Evolutionary conservation across 1,140 invertebrate species (phyloP).

Genomic region (Sweltsa coloradensis): DNA sequence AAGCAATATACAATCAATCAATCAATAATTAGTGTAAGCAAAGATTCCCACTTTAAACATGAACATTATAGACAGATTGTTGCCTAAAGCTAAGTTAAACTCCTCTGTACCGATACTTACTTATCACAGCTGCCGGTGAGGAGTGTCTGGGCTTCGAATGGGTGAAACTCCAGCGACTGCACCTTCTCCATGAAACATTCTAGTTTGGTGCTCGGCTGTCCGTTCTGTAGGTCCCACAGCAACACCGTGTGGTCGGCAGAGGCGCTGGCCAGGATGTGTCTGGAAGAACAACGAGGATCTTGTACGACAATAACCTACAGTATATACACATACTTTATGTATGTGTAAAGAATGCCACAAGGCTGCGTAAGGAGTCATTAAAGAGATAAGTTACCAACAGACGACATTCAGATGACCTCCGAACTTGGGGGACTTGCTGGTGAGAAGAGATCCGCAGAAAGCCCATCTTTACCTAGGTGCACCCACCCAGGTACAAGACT

Average conservation of each 20-base stretch:
- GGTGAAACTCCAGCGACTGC: conserved; percentile 82
- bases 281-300: too few relatives aligned
- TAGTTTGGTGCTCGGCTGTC: conserved; percentile 57
- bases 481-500: too few relatives aligned
- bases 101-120: conserved; percentile 28
- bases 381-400: too few relatives aligned
- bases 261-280: conserved; percentile 80
- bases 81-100: background rate
- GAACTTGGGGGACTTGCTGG: too few relatives aligned
- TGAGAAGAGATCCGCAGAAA: too few relatives aligned
- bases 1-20: too few relatives aligned
- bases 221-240: conserved; percentile 86
- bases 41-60: background rate
- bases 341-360: too few relatives aligned
- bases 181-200: conserved; percentile 68
- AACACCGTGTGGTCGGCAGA: conserved; percentile 79
- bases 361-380: too few relatives aligned
- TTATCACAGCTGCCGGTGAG: conserved; percentile 60
- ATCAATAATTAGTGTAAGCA: background rate
- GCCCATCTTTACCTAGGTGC: too few relatives aligned
- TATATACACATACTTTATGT: too few relatives aligned
- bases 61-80: conserved; percentile 11
- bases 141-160: conserved; percentile 63
- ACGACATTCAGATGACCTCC: too few relatives aligned
- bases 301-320: too few relatives aligned